Conservation (phyloP, 2,888 invertebrate species). For the Aethes cnicana region DNA sequence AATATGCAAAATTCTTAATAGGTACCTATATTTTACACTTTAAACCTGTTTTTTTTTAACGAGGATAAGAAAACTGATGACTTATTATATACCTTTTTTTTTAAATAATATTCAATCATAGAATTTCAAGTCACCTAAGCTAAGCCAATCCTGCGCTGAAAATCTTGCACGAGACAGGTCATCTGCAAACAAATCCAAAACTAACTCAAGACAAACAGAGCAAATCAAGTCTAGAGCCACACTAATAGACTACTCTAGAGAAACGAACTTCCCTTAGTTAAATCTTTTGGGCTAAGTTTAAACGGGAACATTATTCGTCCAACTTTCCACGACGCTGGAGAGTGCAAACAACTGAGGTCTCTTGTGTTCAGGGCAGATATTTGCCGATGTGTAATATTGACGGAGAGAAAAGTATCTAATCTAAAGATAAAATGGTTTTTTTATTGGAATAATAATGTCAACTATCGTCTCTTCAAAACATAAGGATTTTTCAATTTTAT, state of each 20-base stretch:
- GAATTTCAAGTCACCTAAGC: no score
- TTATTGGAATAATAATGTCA: no score
- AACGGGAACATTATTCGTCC: conserved; percentile 23
- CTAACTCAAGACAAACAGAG: conserved; percentile 44
- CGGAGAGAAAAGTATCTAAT: conserved; percentile 10
- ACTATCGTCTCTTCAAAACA: no score
- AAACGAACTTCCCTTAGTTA: conserved; percentile 34
- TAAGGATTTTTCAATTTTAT: no score
- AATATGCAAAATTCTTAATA: no score
- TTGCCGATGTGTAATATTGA: conserved; percentile 25
- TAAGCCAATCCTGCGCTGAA: no score
- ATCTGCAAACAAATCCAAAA: conserved; percentile 62
- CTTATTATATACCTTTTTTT: no score
- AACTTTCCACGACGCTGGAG: conserved; percentile 22
- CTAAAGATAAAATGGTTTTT: conserved; percentile 14
- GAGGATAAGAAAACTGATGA: no score
- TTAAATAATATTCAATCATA: no score
- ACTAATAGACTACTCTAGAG: conserved; percentile 36
- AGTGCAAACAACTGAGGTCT: conserved; percentile 21
- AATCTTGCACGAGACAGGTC: conserved; percentile 56
- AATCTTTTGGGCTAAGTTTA: conserved; percentile 32
- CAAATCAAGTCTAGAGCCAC: conserved; percentile 39
- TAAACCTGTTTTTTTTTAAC: no score
- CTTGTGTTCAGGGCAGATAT: conserved; percentile 20
- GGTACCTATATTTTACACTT: no score